Evolutionary conservation across 1,140 invertebrate species (phyloP), one percentile per base, ranked within the genome.

Genomic region (Penaeus japonicus): DNA sequence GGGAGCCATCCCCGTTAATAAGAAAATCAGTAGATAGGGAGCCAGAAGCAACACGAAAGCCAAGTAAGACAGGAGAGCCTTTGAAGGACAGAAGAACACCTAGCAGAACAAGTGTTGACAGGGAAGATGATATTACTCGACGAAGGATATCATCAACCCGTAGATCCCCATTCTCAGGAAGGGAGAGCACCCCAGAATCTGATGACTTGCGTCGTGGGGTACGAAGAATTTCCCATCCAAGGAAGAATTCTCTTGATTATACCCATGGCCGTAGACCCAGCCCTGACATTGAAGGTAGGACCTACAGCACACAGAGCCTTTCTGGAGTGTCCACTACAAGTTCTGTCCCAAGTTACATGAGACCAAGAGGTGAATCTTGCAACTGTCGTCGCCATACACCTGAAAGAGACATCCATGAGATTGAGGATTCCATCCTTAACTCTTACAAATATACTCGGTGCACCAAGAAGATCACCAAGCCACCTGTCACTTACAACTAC

Each of bases 301-400:
- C 89, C 20, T 35, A 78, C 70, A 90, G 89, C 35, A 39, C 87
- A 35, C 89, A 90, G 85, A 78, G 62, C 4, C 70, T 90, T 17
- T 90, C 85, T 30, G 89, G 62, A 20, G 57, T 82, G 15, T 89
- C 89, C 3, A 90, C 84, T 17, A 90, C 89, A 20, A 84, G 79
- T 30, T 90, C 89, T 35, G 89, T 90, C 20, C 89, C 89, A 24
- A 87, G 89, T 55, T 90, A 90, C 80, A 90, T 90, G 89, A 39
- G 85, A 15, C 85, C 85, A 0, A 47, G 80, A 32, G 84, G 89
- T 2, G 85, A 90, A 20, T 84, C 89, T 15, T 84, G 85, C 78
- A 59, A 62, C 39, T 87, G 85, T 22, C 84, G 85, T n/a, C 79
- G 89, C 39, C 84, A 87, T 47, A 90, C 89, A 17, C 89, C 89